Percentiles rank a stretch among this genome's conserved stretches.
These are phyloP conservation scores for Paratilapia polleni DNA, from an alignment of 2,113 vertebrate species.

Conservation along the genomic window DNA sequence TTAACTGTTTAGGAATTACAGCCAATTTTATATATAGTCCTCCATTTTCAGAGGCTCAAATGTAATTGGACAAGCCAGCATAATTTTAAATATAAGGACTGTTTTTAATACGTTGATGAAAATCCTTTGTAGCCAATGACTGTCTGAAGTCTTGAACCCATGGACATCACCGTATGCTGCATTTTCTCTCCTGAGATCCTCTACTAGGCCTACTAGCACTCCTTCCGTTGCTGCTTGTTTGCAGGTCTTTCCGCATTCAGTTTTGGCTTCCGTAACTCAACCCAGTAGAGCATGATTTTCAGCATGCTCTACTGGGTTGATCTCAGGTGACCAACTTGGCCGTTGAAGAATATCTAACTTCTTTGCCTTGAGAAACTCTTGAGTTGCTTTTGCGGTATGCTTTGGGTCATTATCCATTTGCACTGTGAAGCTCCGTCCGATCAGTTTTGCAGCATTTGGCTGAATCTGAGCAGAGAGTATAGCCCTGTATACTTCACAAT, in stretches of 20 bases:
- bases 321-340: neutral
- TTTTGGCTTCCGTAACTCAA: neutral
- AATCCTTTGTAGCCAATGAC: neutral
- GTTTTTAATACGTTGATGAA: neutral
- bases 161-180: neutral
- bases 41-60: neutral
- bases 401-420: no score
- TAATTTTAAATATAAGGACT: no score
- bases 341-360: neutral
- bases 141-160: neutral
- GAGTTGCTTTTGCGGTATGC: no score
- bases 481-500: no score
- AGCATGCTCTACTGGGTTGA: neutral
- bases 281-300: no score
- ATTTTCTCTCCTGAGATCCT: neutral
- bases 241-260: fast-evolving
- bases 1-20: no score
- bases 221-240: neutral
- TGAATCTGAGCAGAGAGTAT: no score
- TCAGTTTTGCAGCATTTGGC: no score
- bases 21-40: neutral
- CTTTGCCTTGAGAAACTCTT: no score
- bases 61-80: neutral
- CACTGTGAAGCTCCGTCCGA: no score
- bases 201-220: neutral